phyloP scores from a whole-genome alignment of 2,113 vertebrate genomes.

The Penelope pileata region DNA sequence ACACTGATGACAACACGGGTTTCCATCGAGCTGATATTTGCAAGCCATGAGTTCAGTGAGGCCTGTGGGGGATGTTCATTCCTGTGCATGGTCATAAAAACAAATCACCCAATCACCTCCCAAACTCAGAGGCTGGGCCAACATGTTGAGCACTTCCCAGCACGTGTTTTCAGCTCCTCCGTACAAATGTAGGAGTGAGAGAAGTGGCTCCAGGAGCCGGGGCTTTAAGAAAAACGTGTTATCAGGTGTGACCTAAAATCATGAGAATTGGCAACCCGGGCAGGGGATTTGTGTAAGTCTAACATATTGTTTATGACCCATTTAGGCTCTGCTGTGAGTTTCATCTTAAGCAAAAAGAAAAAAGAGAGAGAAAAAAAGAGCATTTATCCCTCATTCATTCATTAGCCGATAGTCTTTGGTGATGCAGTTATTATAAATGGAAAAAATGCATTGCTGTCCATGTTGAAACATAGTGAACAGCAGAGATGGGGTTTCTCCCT shows the following conservation, averaged over 20 bases:
- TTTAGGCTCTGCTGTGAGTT: neutral
- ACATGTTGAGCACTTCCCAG: neutral
- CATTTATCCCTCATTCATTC: neutral
- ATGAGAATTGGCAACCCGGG: neutral
- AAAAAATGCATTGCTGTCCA: neutral
- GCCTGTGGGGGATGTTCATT: neutral
- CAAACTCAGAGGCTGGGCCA: neutral
- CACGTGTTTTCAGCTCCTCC: neutral
- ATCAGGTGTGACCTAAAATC: slow-evolving; percentile 7
- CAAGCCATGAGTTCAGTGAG: neutral
- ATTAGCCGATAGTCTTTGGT: neutral
- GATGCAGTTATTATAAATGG: neutral
- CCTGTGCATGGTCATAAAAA: neutral
- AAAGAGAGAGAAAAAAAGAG: neutral
- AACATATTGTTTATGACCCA: neutral
- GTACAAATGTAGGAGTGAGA: neutral
- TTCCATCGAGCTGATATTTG: neutral
- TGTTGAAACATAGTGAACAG: neutral
- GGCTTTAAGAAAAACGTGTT: neutral
- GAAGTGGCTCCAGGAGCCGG: neutral
- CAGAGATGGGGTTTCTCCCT: neutral
- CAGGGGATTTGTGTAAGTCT: neutral
- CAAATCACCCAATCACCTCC: neutral
- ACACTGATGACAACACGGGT: neutral
- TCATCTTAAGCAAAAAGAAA: neutral